Percentiles rank a stretch among this genome's conserved stretches.
Evolutionary conservation across 2,797 vertebrate genomes (phyloP).

Genomic region (Uromys caudimaculatus): DNA sequence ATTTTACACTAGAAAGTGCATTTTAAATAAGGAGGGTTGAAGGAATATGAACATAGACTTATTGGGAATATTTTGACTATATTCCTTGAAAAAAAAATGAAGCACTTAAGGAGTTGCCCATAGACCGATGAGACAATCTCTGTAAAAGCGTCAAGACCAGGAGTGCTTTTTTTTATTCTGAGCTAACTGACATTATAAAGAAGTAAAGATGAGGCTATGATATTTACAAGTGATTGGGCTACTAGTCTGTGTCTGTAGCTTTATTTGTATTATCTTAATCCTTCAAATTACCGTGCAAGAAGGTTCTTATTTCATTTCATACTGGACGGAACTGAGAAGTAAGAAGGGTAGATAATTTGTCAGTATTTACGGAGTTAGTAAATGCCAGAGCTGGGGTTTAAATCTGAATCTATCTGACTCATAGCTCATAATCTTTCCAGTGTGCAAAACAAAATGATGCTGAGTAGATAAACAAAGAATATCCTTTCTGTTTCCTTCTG

Average conservation of each 20-base stretch:
- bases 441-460: conserved; percentile 35
- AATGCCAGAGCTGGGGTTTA: conserved; percentile 43
- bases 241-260: neutral
- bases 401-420: conserved; percentile 39
- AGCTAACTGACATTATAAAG: conserved; percentile 35
- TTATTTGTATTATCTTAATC: conserved; percentile 53
- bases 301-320: conserved; percentile 60
- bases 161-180: neutral
- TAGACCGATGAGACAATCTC: neutral
- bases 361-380: neutral
- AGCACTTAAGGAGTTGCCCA: neutral
- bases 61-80: neutral
- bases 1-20: conserved; percentile 4
- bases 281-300: conserved; percentile 37
- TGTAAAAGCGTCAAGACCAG: neutral
- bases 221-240: conserved; percentile 20
- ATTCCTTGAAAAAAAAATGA: neutral
- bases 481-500: neutral
- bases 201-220: neutral
- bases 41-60: neutral
- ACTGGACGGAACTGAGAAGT: conserved; percentile 15
- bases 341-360: conserved; percentile 27
- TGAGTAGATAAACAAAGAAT: neutral
- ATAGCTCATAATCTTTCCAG: neutral
- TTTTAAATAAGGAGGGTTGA: neutral